Base-by-base conservation (phyloP, 30 jellyfish, hydroid and myxozoan genomes). In the Aurelia aurita complex sp. Pacific region DNA sequence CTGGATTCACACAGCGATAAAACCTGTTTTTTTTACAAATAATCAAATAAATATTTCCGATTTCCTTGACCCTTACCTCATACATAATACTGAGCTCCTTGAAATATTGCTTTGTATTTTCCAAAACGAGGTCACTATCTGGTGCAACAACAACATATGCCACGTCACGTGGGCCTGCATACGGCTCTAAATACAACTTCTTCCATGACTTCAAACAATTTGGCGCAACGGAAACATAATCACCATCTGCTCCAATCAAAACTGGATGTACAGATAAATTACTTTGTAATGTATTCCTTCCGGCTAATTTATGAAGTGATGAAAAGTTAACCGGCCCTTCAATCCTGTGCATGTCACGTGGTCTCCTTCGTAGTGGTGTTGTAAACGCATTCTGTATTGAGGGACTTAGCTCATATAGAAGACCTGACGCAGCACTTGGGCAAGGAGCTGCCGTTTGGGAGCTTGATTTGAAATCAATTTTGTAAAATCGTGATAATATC, bases 91-190 rank as follows among this genome's bases (percentile, higher is more conserved):
- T 94, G 15, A 87, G 92, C 81, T 94, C 99, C 62, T 86, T 89
- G 96, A 94, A 94, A 77, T 82, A 94, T 85, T 69, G 92, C 73
- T 94, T 94, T 36, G 97, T 85, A 57, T 91, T 85, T 23, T 94
- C 91, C 68, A 94, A 86, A 53, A 89, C 92, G 61, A 86, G 71
- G 71, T 94, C 99, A 71, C 88, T 89, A 59, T 94, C 99, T 4
- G 99, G 99, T 1, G 96, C 97, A 42, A 87, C 97, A 70, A 89
- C 99, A 61, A 94, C 93, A 76, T 94, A 94, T 3, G 97, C 99
- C 0, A 94, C 96, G 71, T 94, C 96, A 33, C 97, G 89, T 42
- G 84, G 73, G 7, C 99, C 99, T 67, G 97, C 94, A 74, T 64
- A 94, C 57, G 99, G 99, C 83, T 94, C 99, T 42, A 94, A 83